Conservation (phyloP, 2,797 vertebrate genomes). For the Masticophis lateralis region DNA sequence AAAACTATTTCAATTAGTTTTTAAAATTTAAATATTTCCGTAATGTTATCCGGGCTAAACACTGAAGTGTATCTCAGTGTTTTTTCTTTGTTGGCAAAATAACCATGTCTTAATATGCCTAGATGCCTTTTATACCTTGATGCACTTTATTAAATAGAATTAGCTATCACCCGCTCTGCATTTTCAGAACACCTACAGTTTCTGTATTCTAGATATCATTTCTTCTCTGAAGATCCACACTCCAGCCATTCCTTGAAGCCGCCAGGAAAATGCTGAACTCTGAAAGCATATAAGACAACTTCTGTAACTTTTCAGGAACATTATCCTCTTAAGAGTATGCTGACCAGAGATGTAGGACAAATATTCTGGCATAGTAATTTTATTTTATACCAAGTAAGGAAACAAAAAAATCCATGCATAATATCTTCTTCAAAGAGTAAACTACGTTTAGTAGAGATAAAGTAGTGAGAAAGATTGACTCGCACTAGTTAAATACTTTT, state of each 20-base stretch:
- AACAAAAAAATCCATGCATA: neutral
- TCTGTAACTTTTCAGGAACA: neutral
- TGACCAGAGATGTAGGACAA: neutral
- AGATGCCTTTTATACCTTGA: neutral
- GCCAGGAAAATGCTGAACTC: constrained; percentile 83
- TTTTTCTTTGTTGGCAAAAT: neutral
- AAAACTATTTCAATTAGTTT: neutral
- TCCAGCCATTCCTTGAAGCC: constrained; percentile 90
- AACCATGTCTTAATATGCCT: neutral
- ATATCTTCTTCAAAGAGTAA: neutral
- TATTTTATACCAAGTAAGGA: neutral
- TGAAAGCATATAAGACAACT: constrained; percentile 65
- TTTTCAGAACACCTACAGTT: neutral
- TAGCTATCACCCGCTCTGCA: neutral
- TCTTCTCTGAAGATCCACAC: constrained; percentile 73
- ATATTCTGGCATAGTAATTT: neutral
- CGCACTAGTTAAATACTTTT: neutral
- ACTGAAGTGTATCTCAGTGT: neutral
- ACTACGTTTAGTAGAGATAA: neutral
- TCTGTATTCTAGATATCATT: constrained; percentile 42
- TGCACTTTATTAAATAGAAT: neutral
- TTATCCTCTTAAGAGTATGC: neutral
- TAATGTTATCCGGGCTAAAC: neutral
- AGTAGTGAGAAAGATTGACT: neutral
- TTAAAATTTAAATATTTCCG: neutral